A percentile compares a stretch with the other conserved stretches of the same genome.
phyloP scores from a whole-genome alignment of 92 coral and sea anemone species.

The Phymanthus crucifer region DNA sequence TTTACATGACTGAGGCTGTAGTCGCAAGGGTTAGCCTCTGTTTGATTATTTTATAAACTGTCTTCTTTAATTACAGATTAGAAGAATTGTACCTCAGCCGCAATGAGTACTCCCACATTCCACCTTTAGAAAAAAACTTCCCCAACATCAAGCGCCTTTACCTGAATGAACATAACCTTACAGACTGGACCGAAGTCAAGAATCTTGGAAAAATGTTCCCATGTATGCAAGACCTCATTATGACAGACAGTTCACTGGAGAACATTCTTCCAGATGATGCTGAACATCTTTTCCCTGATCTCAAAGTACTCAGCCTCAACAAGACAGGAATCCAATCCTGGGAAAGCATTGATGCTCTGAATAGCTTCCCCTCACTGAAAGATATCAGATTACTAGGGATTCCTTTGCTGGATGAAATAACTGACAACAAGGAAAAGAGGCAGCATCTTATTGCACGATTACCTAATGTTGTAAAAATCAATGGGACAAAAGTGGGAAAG shows the following conservation, averaged over 20 bases:
- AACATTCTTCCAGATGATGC: constrained; percentile 44
- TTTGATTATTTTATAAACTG: too few species aligned
- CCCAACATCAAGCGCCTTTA: constrained; percentile 68
- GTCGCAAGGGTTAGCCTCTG: too few species aligned
- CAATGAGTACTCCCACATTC: constrained; percentile 69
- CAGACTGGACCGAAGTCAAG: constrained; percentile 75
- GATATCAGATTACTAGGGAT: constrained; percentile 85
- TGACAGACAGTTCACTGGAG: constrained; percentile 78
- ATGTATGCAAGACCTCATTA: constrained; percentile 61
- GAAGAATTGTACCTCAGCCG: constrained; percentile 79
- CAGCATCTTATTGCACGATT: constrained; percentile 81
- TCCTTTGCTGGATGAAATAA: constrained; percentile 55
- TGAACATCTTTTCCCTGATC: constrained; percentile 53
- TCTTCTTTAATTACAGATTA: constrained; percentile 1
- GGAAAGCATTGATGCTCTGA: constrained; percentile 85
- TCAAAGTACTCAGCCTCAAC: constrained; percentile 63
- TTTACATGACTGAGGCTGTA: too few species aligned
- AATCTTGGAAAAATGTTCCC: constrained; percentile 83
- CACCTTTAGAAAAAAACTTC: constrained; percentile 53
- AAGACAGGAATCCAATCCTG: constrained; percentile 68
- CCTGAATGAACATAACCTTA: constrained; percentile 66
- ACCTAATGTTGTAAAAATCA: constrained; percentile 76
- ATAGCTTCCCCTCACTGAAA: constrained; percentile 56
- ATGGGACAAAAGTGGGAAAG: constrained; percentile 62
- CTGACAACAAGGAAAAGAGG: constrained; percentile 60